A percentile compares a stretch with the other conserved stretches of the same genome.
Conservation (phyloP, 2,797 vertebrate genomes). For the Miichthys miiuy region DNA sequence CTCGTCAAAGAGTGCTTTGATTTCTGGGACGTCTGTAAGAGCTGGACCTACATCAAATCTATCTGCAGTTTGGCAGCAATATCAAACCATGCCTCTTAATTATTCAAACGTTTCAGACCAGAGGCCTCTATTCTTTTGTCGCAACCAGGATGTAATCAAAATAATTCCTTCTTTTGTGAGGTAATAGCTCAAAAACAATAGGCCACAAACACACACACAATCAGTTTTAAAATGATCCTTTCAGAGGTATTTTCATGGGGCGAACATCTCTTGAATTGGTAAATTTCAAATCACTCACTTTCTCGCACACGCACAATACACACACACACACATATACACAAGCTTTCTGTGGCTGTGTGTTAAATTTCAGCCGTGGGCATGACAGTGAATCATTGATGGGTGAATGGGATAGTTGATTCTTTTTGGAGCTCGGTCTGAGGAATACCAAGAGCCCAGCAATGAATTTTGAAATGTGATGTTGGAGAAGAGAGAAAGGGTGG, state of each 20-base stretch:
- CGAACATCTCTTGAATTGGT: constrained; percentile 8
- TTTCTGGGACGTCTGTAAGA: constrained; percentile 53
- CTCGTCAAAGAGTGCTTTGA: constrained; percentile 63
- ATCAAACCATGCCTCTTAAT: constrained; percentile 54
- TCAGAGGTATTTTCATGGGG: background rate
- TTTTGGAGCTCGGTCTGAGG: constrained; percentile 52
- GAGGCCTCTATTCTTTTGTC: constrained; percentile 36
- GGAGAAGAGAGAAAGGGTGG: constrained; percentile 15
- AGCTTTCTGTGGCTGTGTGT: constrained; percentile 37
- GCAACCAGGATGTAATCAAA: constrained; percentile 25
- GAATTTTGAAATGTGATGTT: constrained; percentile 63
- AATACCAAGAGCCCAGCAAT: constrained; percentile 55
- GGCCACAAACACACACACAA: background rate
- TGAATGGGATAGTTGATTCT: constrained; percentile 55
- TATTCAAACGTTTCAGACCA: constrained; percentile 54
- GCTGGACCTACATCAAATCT: constrained; percentile 51
- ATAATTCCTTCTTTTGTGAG: constrained; percentile 3
- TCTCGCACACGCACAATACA: background rate
- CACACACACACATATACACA: background rate
- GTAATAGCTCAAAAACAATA: constrained; percentile 6
- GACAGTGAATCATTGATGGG: constrained; percentile 68
- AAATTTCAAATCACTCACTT: constrained; percentile 11
- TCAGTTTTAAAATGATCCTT: background rate
- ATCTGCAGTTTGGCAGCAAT: constrained; percentile 49
- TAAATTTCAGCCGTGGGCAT: constrained; percentile 46